Conservation (phyloP, 2,113 vertebrate species). For the Sphyrna mokarran region DNA sequence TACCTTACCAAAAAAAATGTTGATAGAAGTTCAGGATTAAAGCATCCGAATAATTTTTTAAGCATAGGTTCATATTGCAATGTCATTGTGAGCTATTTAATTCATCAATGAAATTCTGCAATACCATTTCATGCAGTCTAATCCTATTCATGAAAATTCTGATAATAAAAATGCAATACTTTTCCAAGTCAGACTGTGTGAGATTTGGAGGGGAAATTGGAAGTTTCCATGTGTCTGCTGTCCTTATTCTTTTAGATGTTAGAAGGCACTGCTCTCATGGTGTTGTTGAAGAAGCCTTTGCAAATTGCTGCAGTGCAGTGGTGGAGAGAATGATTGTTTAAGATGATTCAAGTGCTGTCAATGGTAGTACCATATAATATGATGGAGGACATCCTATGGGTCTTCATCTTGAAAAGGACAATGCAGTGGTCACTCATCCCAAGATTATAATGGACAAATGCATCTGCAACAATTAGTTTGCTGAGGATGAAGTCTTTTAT, state of each 20-base stretch:
- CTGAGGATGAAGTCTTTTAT: no score
- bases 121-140: background rate
- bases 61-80: background rate
- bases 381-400: no score
- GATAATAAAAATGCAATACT: background rate
- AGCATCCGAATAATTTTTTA: background rate
- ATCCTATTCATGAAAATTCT: background rate
- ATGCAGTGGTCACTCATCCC: no score
- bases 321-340: background rate
- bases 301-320: background rate
- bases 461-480: no score
- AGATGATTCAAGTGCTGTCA: background rate
- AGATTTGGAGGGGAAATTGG: background rate
- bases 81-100: background rate
- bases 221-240: background rate
- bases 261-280: background rate
- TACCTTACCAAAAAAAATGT: background rate
- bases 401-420: no score
- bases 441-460: no score
- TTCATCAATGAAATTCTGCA: background rate
- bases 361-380: no score
- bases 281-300: background rate
- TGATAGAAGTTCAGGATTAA: background rate
- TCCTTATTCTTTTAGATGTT: background rate
- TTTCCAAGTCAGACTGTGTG: no score